phyloP scores from a whole-genome alignment of 2,888 invertebrate genomes.

The Lasioglossum morio region DNA sequence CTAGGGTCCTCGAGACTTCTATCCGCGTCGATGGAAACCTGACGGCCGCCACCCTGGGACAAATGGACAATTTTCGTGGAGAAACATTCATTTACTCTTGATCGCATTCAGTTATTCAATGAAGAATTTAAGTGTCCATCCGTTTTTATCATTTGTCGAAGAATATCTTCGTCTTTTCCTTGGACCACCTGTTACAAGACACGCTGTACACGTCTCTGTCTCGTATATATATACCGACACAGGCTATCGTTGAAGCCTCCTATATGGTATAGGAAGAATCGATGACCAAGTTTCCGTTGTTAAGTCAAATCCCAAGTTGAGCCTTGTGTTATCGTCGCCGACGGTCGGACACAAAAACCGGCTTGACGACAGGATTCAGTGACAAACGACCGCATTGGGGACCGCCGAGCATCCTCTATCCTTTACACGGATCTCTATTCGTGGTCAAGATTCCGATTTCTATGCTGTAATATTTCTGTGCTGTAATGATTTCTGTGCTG shows the following conservation, averaged over 20 bases:
- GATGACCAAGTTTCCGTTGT: conserved; percentile 68
- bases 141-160: not conserved
- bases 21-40: too few relatives aligned
- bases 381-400: conserved; percentile 72
- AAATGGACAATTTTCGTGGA: too few relatives aligned
- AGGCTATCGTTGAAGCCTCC: conserved; percentile 32
- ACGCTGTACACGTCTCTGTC: conserved; percentile 17
- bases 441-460: conserved; percentile 30
- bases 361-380: conserved; percentile 67
- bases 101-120: too few relatives aligned
- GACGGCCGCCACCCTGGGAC: too few relatives aligned
- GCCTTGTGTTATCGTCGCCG: conserved; percentile 54
- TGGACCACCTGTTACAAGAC: conserved; percentile 16
- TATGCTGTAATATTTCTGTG: too few relatives aligned
- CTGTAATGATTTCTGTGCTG: not conserved
- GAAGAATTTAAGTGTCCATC: too few relatives aligned
- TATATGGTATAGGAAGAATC: conserved; percentile 52
- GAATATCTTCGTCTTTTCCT: not conserved
- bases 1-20: not conserved
- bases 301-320: conserved; percentile 68
- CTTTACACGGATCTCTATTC: conserved; percentile 13
- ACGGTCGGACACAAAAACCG: conserved; percentile 66
- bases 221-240: conserved; percentile 33
- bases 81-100: too few relatives aligned
- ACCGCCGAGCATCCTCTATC: conserved; percentile 39